Evolutionary conservation across 2,888 invertebrate genomes (phyloP), one percentile per base, ranked within the genome.

Genomic region (Leucophenga maculata): DNA sequence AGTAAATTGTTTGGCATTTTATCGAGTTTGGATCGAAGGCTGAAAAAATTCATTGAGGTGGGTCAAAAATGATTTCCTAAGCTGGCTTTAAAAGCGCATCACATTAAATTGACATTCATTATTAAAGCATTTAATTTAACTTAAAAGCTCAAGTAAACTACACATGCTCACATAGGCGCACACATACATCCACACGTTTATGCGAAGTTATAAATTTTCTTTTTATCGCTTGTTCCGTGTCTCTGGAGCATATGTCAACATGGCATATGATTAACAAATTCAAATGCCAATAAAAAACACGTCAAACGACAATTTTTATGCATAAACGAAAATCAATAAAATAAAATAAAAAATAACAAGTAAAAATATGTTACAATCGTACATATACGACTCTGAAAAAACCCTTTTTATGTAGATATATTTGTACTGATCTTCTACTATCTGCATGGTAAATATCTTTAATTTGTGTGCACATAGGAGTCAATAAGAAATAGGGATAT

Each of bases 261-360:
- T 82, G 78, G 76, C 77, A 74, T 74, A 69, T 79, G 73, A 69
- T 72, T 74, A 73, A 72, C 74, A 76, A 71, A 74, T 76, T 55
- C 26, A 75, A 60, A 74, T 65, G 72, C 73, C 71, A 74, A 77
- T 79, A 79, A 80, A 83, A 81, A 82, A 72, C 70, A 74, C 80
- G 76, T 81, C 74, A 79, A 80, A 77, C 73, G 74, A 72, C 80
- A 83, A 80, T 83, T 77, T 83, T 78, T 70, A 76, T 78, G 77
- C 78, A 80, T 79, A 78, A 81, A 78, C 79, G 76, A 79, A 80
- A 80, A 83, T 83, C 80, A 80, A 80, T 80, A 80, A 83, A 65
- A 65, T 48, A 26, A 46, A 50, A 48, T 31, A 57, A 18, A 18
- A 18, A 22, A 18, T 22, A 55, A 3, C 55, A 20, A 54, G 55